phyloP scores from a whole-genome alignment of 2,888 invertebrate genomes.

The Nomada fabriciana region DNA sequence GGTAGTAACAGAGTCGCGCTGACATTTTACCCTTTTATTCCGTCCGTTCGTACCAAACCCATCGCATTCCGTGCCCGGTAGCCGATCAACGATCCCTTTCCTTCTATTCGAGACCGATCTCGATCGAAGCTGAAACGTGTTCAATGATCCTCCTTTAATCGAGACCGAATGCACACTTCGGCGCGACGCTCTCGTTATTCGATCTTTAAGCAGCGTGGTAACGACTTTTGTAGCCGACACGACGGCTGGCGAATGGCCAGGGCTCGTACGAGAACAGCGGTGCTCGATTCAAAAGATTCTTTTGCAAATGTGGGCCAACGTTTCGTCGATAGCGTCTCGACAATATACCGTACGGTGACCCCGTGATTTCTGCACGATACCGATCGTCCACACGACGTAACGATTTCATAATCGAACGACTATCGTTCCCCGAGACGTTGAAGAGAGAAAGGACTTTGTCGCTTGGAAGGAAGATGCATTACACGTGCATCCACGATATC shows the following conservation, averaged over 20 bases:
- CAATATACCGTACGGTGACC: not conserved
- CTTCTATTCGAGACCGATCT: constrained; percentile 56
- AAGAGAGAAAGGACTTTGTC: constrained; percentile 46
- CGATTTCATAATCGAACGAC: constrained; percentile 14
- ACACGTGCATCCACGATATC: constrained; percentile 20
- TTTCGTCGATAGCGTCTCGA: not conserved
- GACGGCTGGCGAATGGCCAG: constrained; percentile 9
- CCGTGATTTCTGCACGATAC: not conserved
- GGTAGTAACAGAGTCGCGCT: constrained; percentile 56
- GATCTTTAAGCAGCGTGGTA: not conserved
- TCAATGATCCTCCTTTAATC: not conserved
- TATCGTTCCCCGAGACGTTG: constrained; percentile 7
- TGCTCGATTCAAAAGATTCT: constrained; percentile 3
- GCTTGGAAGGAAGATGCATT: not conserved
- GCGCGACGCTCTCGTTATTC: not conserved
- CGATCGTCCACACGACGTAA: constrained; percentile 27
- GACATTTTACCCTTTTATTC: constrained; percentile 67
- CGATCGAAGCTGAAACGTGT: constrained; percentile 26
- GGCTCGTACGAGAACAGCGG: not conserved
- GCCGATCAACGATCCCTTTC: constrained; percentile 56
- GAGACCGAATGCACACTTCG: not conserved
- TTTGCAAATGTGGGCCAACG: constrained; percentile 1
- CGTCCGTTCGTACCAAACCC: constrained; percentile 74
- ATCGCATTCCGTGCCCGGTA: constrained; percentile 77
- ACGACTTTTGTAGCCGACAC: not conserved